Conservation (phyloP, 2,113 vertebrate genomes). For the Recurvirostra avosetta region DNA sequence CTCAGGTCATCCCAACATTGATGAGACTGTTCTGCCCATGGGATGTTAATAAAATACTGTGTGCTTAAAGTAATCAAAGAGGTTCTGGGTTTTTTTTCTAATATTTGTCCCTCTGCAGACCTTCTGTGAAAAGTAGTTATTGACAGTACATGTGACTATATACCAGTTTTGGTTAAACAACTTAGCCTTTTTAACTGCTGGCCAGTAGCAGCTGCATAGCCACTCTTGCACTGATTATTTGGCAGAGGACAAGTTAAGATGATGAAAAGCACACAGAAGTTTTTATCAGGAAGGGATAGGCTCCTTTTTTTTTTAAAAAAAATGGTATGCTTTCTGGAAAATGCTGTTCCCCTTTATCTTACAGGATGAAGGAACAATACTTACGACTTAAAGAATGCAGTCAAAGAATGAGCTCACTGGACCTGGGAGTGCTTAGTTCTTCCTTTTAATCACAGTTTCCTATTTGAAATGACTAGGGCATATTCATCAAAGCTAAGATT, state of each 20-base stretch:
- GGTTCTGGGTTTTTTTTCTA: neutral
- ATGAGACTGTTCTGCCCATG: neutral
- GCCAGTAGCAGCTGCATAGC: neutral
- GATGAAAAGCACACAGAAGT: neutral
- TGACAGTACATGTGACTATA: neutral
- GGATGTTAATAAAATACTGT: neutral
- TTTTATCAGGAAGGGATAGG: neutral
- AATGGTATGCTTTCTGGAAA: neutral
- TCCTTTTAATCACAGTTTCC: neutral
- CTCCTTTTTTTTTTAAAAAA: neutral
- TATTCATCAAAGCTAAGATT: conserved; percentile 6
- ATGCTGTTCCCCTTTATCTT: neutral
- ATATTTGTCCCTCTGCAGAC: neutral
- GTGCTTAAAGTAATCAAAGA: neutral
- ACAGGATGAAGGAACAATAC: neutral
- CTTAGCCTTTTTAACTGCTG: neutral
- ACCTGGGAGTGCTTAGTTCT: neutral
- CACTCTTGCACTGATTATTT: neutral
- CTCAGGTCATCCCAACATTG: neutral
- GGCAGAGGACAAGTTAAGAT: neutral
- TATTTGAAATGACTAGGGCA: neutral
- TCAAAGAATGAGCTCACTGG: conserved; percentile 12
- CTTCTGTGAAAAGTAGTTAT: neutral
- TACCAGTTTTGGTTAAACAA: neutral
- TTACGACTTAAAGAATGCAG: neutral